These are phyloP conservation scores for Lamellibrachia luymesi DNA, from an alignment of 1,140 invertebrate species.

Conservation along the genomic window DNA sequence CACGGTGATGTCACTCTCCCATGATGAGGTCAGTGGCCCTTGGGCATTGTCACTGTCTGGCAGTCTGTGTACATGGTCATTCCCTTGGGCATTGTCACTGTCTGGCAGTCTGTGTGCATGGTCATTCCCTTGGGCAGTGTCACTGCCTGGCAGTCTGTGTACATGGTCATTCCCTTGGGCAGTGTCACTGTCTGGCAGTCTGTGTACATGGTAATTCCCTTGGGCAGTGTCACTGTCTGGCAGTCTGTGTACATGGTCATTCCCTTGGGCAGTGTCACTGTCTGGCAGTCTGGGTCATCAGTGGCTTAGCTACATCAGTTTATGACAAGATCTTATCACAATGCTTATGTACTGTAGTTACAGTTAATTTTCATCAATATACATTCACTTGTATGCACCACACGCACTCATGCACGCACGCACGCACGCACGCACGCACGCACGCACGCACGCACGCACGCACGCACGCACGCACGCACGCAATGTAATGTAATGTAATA, in stretches of 20 bases:
- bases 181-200: background rate
- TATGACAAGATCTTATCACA: background rate
- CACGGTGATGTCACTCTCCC: too few species aligned
- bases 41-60: background rate
- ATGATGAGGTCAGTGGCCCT: too few species aligned
- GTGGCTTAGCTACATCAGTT: background rate
- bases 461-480: background rate
- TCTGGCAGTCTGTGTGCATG: background rate
- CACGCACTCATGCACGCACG: background rate
- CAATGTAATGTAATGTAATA: too few species aligned
- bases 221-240: background rate
- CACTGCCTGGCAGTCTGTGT: background rate
- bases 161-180: background rate
- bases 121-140: too few species aligned
- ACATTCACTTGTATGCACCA: background rate
- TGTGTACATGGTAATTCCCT: background rate
- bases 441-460: background rate
- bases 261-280: background rate
- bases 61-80: background rate
- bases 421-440: background rate
- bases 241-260: background rate
- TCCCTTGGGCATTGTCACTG: background rate
- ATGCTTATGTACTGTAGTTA: background rate
- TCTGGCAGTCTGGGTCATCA: background rate
- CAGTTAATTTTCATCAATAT: background rate